phyloP scores from a whole-genome alignment of 2,797 vertebrate species.

The Acanthornis magna region DNA sequence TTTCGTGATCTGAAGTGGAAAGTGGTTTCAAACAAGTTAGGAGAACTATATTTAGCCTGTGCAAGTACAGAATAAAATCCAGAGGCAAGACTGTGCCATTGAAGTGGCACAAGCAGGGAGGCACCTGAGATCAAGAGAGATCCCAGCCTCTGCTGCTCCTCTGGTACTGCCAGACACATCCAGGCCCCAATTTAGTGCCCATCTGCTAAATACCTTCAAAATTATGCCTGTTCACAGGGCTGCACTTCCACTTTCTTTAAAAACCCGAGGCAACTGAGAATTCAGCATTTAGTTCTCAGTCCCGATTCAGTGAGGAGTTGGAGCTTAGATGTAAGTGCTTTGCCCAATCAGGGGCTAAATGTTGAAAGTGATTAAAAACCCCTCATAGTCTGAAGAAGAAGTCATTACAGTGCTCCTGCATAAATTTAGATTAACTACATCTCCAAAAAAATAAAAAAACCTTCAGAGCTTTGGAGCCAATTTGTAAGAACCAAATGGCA shows the following conservation, averaged over 20 bases:
- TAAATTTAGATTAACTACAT: conserved; percentile 47
- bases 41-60: background rate
- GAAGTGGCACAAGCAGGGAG: background rate
- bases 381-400: conserved; percentile 39
- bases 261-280: background rate
- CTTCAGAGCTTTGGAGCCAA: background rate
- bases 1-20: conserved; percentile 2
- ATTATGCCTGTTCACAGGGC: background rate
- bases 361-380: conserved; percentile 43
- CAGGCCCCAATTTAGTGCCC: background rate
- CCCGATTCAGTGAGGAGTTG: background rate
- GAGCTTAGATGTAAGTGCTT: conserved; percentile 18
- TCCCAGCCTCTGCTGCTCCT: background rate
- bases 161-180: fast-evolving
- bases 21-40: background rate
- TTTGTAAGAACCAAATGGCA: conserved; percentile 2
- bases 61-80: background rate
- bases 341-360: conserved; percentile 24
- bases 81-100: background rate
- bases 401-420: conserved; percentile 41
- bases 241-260: background rate
- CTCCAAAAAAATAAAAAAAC: background rate
- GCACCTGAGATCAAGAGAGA: background rate
- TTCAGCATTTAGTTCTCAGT: background rate
- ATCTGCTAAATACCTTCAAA: background rate